Conservation (phyloP, 1,140 invertebrate species). For the Nixonia krombeini region DNA sequence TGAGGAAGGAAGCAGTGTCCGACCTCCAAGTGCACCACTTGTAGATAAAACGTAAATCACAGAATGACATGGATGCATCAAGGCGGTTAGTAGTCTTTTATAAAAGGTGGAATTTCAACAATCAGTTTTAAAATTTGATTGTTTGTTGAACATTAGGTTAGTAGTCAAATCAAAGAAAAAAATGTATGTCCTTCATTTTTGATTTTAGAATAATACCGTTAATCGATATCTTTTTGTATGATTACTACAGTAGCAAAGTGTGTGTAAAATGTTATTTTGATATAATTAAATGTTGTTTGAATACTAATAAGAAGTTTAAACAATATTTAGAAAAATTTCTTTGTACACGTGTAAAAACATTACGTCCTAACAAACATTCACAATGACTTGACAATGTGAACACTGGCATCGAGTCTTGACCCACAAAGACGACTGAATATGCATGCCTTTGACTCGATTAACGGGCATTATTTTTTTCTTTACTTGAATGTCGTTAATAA, state of each 20-base stretch:
- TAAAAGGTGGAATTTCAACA: no score
- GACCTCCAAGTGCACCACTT: no score
- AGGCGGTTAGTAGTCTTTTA: no score
- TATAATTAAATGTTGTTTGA: constrained; percentile 18
- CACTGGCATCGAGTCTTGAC: constrained; percentile 52
- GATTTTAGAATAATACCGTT: background rate
- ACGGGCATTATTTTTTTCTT: constrained; percentile 50
- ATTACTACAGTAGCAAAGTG: background rate
- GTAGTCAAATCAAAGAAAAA: background rate
- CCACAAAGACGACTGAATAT: constrained; percentile 46
- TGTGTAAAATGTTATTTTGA: background rate
- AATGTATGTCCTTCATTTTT: background rate
- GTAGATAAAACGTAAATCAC: no score
- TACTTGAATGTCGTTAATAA: constrained; percentile 43
- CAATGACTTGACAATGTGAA: constrained; percentile 30
- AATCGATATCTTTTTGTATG: background rate
- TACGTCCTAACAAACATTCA: constrained; percentile 45
- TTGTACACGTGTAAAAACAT: constrained; percentile 64
- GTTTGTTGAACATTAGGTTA: no score
- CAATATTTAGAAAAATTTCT: constrained; percentile 60
- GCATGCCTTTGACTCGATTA: constrained; percentile 49
- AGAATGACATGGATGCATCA: no score
- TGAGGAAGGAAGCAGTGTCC: no score
- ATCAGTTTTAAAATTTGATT: no score
- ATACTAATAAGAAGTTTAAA: constrained; percentile 28